These are phyloP conservation scores for Pentamera pediparva DNA, from an alignment of 53 echinoderm and acorn worm genomes.

Conservation along the genomic window DNA sequence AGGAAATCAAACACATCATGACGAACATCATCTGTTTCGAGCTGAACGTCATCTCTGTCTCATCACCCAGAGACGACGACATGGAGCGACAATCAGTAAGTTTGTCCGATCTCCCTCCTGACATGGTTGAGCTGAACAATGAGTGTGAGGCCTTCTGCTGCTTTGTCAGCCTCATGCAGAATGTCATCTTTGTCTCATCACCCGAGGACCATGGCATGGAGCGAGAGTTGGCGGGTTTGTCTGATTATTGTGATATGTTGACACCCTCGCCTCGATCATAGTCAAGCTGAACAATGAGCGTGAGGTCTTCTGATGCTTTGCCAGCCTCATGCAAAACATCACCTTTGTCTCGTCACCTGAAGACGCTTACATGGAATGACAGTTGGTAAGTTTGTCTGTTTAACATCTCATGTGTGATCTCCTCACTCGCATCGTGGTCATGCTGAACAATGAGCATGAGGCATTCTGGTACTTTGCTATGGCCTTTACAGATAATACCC, in stretches of 20 bases:
- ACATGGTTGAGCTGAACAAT: slow-evolving; percentile 80
- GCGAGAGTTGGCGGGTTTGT: slow-evolving; percentile 67
- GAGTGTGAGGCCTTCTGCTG: slow-evolving; percentile 97
- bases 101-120: neutral
- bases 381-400: slow-evolving; percentile 61
- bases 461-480: slow-evolving; percentile 93
- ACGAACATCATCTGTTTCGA: slow-evolving; percentile 79
- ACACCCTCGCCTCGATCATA: neutral
- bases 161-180: slow-evolving; percentile 88
- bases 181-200: slow-evolving; percentile 88
- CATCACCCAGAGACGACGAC: slow-evolving; percentile 96
- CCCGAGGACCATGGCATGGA: slow-evolving; percentile 99
- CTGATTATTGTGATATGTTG: neutral
- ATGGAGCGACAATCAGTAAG: slow-evolving; percentile 97
- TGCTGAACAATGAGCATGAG: slow-evolving; percentile 83
- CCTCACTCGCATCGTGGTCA: slow-evolving; percentile 35
- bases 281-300: slow-evolving; percentile 89
- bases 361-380: slow-evolving; percentile 96
- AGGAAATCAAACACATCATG: slow-evolving; percentile 78
- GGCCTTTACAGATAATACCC: no score
- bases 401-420: neutral
- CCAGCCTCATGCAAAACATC: slow-evolving; percentile 83
- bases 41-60: slow-evolving; percentile 84
- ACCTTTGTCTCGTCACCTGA: slow-evolving; percentile 95
- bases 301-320: slow-evolving; percentile 95